Percentiles rank a stretch among this genome's conserved stretches.
phyloP scores from a whole-genome alignment of 2,888 invertebrate genomes.

The Philereme vetulata region DNA sequence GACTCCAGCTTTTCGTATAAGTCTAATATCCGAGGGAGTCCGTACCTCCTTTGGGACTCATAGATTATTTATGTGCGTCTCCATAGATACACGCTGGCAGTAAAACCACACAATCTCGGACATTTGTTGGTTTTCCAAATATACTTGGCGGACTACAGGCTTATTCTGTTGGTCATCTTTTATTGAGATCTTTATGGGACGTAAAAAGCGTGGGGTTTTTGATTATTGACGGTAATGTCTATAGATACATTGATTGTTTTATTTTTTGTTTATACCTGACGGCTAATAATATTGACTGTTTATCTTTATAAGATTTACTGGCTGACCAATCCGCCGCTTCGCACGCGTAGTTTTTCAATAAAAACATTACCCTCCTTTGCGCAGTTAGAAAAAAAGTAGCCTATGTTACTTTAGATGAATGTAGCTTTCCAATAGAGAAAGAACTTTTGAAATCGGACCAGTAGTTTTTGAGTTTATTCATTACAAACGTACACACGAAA shows the following conservation, averaged over 20 bases:
- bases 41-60: conserved; percentile 16
- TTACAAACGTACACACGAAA: too few species aligned
- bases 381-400: too few species aligned
- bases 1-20: conserved; percentile 10
- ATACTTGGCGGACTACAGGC: conserved; percentile 14
- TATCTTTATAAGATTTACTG: too few species aligned
- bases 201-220: conserved; percentile 18
- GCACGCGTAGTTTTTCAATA: too few species aligned
- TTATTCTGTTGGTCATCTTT: conserved; percentile 14
- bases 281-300: too few species aligned
- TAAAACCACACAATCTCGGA: conserved; percentile 32
- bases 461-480: too few species aligned
- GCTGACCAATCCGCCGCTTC: too few species aligned
- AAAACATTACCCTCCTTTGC: too few species aligned
- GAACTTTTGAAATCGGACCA: too few species aligned
- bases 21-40: conserved; percentile 10
- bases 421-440: too few species aligned
- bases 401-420: too few species aligned
- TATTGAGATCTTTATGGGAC: conserved; percentile 26
- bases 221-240: conserved; percentile 20
- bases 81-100: conserved; percentile 30
- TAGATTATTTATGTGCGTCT: conserved; percentile 38
- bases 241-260: conserved; percentile 15
- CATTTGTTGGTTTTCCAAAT: conserved; percentile 26
- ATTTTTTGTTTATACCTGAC: conserved; percentile 14